phyloP scores from a whole-genome alignment of 2,888 invertebrate genomes.

The Macroteleia sp. region DNA sequence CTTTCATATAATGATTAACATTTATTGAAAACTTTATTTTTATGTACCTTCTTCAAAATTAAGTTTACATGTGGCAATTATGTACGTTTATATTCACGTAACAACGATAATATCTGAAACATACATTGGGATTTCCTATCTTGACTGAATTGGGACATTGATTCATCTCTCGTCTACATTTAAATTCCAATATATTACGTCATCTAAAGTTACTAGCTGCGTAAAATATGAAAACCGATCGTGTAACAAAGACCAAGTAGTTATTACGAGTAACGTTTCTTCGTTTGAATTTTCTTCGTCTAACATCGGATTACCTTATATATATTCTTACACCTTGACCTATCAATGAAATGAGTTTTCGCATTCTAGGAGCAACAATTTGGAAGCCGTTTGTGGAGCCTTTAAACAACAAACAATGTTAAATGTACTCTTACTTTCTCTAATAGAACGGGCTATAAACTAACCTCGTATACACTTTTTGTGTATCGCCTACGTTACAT shows the following conservation, averaged over 20 bases:
- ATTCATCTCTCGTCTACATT: conserved; percentile 5
- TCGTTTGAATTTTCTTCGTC: not conserved
- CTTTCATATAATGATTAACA: not conserved
- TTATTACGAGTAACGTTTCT: not conserved
- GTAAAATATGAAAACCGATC: not conserved
- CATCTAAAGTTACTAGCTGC: not conserved
- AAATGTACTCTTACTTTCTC: conserved; percentile 15
- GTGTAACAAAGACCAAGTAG: not conserved
- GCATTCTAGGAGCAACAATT: conserved; percentile 12
- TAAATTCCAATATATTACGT: conserved; percentile 16
- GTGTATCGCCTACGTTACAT: not conserved
- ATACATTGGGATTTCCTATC: conserved; percentile 22
- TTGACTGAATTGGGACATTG: conserved; percentile 1
- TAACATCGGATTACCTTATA: no score
- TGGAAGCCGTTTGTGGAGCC: conserved; percentile 9
- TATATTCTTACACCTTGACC: conserved; percentile 15
- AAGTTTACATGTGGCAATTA: no score
- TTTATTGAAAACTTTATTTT: not conserved
- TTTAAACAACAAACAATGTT: conserved; percentile 28
- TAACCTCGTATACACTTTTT: conserved; percentile 13
- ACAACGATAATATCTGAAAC: no score
- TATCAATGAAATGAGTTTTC: not conserved
- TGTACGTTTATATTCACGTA: no score
- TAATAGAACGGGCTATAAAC: conserved; percentile 24
- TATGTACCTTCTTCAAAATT: no score